These are phyloP conservation scores for Oryzias dopingdopingensis DNA, from an alignment of 2,797 vertebrate species.

Conservation along the genomic window DNA sequence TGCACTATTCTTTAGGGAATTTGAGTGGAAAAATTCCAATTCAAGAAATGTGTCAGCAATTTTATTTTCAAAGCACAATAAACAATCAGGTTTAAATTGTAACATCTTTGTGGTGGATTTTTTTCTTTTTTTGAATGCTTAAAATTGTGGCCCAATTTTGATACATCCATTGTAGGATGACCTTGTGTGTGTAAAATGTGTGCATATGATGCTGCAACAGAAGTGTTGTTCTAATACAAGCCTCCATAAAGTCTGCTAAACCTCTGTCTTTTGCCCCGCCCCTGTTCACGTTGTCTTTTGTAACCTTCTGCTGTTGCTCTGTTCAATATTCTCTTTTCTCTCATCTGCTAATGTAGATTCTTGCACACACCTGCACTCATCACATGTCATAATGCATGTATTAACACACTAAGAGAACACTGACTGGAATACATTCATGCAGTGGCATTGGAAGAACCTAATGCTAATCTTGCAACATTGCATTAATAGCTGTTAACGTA, in stretches of 20 bases:
- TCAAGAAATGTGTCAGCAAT: too few relatives aligned
- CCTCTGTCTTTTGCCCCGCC: constrained; percentile 50
- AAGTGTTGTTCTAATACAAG: constrained; percentile 50
- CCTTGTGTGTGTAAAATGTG: constrained; percentile 35
- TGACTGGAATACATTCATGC: constrained; percentile 22
- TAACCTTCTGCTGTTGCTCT: constrained; percentile 63
- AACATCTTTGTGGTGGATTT: too few relatives aligned
- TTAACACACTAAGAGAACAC: constrained; percentile 16
- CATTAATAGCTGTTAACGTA: constrained; percentile 71
- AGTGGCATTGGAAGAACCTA: constrained; percentile 57
- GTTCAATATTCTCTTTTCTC: constrained; percentile 26
- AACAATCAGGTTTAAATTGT: too few relatives aligned
- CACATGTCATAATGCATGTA: constrained; percentile 12
- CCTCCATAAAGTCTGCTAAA: constrained; percentile 56
- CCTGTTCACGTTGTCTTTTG: constrained; percentile 37
- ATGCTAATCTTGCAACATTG: constrained; percentile 68
- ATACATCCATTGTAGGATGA: constrained; percentile 27
- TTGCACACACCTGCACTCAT: constrained; percentile 19
- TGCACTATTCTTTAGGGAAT: too few relatives aligned
- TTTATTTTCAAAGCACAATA: background rate
- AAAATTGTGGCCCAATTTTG: constrained; percentile 25
- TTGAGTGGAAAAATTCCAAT: too few relatives aligned
- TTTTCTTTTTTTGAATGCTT: constrained; percentile 5
- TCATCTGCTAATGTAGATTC: constrained; percentile 42
- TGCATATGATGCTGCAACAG: constrained; percentile 17